These are phyloP conservation scores for Trachelipus rathkii DNA, from an alignment of 1,140 invertebrate genomes.

Conservation along the genomic window DNA sequence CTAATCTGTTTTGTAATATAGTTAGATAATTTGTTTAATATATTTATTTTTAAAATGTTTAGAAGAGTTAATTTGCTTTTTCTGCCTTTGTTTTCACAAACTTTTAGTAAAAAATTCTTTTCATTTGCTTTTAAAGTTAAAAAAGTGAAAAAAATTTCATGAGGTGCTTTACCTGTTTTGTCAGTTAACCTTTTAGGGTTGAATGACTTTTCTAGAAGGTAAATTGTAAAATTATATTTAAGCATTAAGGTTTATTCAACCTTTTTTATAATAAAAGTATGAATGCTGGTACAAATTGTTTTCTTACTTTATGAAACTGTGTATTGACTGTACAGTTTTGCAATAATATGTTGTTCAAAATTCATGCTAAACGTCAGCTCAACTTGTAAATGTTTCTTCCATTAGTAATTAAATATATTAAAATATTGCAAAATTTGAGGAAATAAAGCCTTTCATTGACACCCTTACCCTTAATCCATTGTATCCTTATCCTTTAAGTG, in stretches of 20 bases:
- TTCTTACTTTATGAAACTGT: slow-evolving; percentile 34
- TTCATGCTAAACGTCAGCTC: slow-evolving; percentile 42
- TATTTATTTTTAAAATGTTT: too few relatives aligned
- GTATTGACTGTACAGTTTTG: slow-evolving; percentile 43
- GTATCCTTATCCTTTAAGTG: slow-evolving; percentile 1
- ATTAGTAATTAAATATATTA: slow-evolving; percentile 41
- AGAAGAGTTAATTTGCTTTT: too few relatives aligned
- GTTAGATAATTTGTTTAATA: too few relatives aligned
- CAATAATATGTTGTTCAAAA: slow-evolving; percentile 39
- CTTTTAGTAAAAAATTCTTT: too few relatives aligned
- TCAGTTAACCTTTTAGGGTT: not conserved
- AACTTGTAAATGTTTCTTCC: slow-evolving; percentile 46
- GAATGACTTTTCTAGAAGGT: not conserved
- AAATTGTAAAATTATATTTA: slow-evolving; percentile 7
- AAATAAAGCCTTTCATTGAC: slow-evolving; percentile 45
- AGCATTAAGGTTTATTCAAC: not conserved
- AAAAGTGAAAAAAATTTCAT: too few relatives aligned
- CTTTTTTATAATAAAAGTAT: slow-evolving; percentile 24
- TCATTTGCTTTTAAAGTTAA: too few relatives aligned
- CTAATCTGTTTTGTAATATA: too few relatives aligned
- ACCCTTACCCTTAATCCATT: slow-evolving; percentile 32
- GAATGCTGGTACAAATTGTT: slow-evolving; percentile 40
- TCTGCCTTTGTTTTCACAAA: too few relatives aligned
- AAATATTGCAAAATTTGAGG: slow-evolving; percentile 45
- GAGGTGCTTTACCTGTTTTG: too few relatives aligned